phyloP scores from a whole-genome alignment of 2,888 invertebrate genomes.

The Clunio marinus region DNA sequence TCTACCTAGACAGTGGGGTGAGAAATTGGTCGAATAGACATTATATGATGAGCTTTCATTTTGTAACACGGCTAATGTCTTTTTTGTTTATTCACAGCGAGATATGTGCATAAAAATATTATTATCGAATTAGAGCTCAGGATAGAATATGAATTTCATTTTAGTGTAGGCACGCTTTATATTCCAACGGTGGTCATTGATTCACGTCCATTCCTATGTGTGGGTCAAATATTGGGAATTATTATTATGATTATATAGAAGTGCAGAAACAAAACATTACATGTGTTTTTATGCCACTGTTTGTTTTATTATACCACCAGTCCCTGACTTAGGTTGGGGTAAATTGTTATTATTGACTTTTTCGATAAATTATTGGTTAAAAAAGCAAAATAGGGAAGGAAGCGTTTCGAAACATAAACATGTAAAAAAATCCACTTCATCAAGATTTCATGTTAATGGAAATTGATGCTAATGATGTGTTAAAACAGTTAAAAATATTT shows the following conservation, averaged over 20 bases:
- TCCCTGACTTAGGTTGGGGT: not conserved
- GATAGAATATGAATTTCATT: not conserved
- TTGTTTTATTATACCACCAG: not conserved
- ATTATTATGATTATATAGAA: conserved; percentile 8
- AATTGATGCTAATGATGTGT: no score
- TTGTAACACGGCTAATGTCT: not conserved
- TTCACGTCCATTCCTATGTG: not conserved
- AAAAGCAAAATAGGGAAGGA: no score
- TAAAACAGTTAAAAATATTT: no score
- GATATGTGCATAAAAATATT: conserved; percentile 24
- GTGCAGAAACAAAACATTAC: not conserved
- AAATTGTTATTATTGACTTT: no score
- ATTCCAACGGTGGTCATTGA: not conserved
- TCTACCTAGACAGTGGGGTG: not conserved
- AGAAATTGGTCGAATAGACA: not conserved
- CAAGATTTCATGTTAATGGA: no score
- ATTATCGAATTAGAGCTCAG: conserved; percentile 13
- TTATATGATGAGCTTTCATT: conserved; percentile 18
- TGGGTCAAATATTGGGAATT: not conserved
- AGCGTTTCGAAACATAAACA: no score
- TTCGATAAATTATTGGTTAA: no score
- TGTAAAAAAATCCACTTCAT: no score
- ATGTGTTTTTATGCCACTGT: not conserved
- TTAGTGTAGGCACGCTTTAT: conserved; percentile 5
- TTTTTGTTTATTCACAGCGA: not conserved